Evolutionary conservation across 2,888 invertebrate species (phyloP), one percentile per base, ranked within the genome.

Genomic region (Lissonota sp.): DNA sequence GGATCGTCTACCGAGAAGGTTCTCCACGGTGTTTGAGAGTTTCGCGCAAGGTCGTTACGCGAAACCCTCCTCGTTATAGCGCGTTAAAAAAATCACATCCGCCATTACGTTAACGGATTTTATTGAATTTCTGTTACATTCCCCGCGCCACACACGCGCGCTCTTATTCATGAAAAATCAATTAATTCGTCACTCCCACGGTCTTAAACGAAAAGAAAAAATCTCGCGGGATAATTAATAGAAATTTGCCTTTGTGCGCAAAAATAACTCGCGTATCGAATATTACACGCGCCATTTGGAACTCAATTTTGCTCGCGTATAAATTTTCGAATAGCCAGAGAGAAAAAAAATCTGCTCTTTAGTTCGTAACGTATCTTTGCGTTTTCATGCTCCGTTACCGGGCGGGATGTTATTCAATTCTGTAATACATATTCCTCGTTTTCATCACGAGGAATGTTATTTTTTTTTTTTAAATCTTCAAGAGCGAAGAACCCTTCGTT

Each of bases 371-470:
- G 26, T 26, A 79, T 74, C 79, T 67, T 53, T 62, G 66, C 70
- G 74, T 80, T 83, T 84, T 83, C 84, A 84, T 82, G 84, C 74
- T 80, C 82, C 79, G 82, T 84, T 84, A 84, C 82, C 73, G 80
- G 60, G 69, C 76, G 70, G 80, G 79, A 71, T 69, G 76, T 74
- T 60, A 66, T 82, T 76, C 66, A 26, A 26, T 63, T 82, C 69
- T 67, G 53, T 63, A 42, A 40, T 51, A 53, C 49, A 37, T 42
- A 55, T 16, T 14, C n/a, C 26, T 40, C 14, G 49, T 58, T 53
- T 51, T 12, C 7, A 53, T 12, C 5, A 14, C 12, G 6, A 26
- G 26, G 26, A 26, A 26, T 26, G 53, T 53, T 49, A 53, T 53
- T 53, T 14, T 53, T 53, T 49, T 14, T 14, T 53, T 14, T 51